Percentiles rank a stretch among this genome's conserved stretches.
phyloP scores from a whole-genome alignment of 2,113 vertebrate species.

The Tretioscincus oriximinensis region DNA sequence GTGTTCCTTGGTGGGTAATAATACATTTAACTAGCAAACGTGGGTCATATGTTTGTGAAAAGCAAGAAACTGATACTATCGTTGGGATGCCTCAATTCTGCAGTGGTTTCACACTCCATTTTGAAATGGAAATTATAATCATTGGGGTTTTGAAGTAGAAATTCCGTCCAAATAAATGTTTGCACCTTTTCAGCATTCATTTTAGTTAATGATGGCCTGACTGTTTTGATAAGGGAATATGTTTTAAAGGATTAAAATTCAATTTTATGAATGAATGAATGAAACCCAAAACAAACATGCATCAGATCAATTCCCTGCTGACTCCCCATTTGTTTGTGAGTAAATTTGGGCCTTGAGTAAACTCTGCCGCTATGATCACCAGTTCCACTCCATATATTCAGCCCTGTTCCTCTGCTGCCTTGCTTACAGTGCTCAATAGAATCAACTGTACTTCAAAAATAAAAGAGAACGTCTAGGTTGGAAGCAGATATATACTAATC shows the following conservation, averaged over 20 bases:
- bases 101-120: neutral
- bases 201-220: neutral
- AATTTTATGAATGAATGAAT: neutral
- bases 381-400: neutral
- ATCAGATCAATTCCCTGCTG: neutral
- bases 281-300: neutral
- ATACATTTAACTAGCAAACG: conserved; percentile 9
- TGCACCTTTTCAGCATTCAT: conserved; percentile 7
- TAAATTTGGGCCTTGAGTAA: neutral
- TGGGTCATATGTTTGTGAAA: conserved; percentile 1
- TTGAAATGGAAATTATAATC: conserved; percentile 8
- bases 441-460: neutral
- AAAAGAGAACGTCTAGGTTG: neutral
- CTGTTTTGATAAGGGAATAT: neutral
- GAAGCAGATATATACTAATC: too few species aligned
- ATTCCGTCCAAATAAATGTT: conserved; percentile 2
- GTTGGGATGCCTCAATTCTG: neutral
- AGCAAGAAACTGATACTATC: neutral
- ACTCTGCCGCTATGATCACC: neutral
- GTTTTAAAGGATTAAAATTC: conserved; percentile 19
- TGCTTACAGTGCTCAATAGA: neutral
- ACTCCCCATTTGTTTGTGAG: neutral
- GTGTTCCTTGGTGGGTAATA: neutral
- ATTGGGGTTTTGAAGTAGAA: conserved; percentile 5
- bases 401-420: neutral